Evolutionary conservation across 2,888 invertebrate species (phyloP), one percentile per base, ranked within the genome.

Genomic region (Apotomis turbidana): DNA sequence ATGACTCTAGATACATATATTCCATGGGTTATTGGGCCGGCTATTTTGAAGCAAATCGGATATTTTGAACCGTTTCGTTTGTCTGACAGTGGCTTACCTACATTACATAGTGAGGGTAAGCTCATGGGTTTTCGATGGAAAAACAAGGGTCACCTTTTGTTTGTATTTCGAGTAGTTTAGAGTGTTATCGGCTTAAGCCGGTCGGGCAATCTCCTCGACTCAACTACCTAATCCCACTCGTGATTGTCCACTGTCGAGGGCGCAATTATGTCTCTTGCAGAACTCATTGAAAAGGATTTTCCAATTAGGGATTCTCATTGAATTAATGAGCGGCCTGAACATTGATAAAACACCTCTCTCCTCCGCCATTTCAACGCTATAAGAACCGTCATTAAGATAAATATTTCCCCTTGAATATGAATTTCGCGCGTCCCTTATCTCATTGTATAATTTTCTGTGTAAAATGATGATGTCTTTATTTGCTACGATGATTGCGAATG

Each of bases 281-380:
- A 82, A 80, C 81, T 84, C 82, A 82, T 87, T 82, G 85, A 85
- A 87, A 87, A 84, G 86, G 88, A 87, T 88, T 88, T 88, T 83
- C 84, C 85, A 87, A 89, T 89, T 88, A 88, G 80, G 81, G 80
- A 75, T 79, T 80, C 83, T 83, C 85, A 79, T 87, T 84, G 86
- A 88, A 89, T 89, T 87, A 89, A 90, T 88, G 83, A 78, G 80
- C 79, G 82, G 80, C 78, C 81, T 81, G 77, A 80, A 79, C 81
- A 80, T 80, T 84, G 83, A 85, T 85, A 85, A 85, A 87, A 86
- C 83, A 83, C 83, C 80, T 82, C 80, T 82, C 81, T 84, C 80
- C 81, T 78, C 81, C 79, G 77, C 78, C 79, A 82, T 82, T 85
- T 84, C 79, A 82, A 83, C 80, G 80, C 78, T 78, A 78, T 75